Conservation (phyloP, 2,113 vertebrate genomes). For the Accipiter cooperii region DNA sequence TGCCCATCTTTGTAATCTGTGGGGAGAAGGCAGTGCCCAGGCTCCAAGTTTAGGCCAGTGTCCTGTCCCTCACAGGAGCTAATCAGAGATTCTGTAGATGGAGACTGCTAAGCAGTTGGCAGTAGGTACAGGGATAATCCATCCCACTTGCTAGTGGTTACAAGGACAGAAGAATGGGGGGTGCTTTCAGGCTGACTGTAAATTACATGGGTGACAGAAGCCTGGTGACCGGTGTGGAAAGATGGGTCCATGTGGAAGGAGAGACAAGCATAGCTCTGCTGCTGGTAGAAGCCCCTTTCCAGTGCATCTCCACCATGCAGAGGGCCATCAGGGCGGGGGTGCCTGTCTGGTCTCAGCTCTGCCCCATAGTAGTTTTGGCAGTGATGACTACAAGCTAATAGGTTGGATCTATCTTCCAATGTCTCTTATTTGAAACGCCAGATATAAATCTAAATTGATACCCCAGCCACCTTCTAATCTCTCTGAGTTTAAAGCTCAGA, state of each 20-base stretch:
- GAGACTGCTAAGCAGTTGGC: not conserved
- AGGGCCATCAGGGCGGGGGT: rapidly evolving
- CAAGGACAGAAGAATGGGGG: not conserved
- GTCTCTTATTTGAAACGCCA: not conserved
- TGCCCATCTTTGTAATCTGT: not conserved
- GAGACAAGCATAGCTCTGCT: not conserved
- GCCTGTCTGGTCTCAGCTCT: not conserved
- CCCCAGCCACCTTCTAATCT: not conserved
- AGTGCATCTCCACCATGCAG: not conserved
- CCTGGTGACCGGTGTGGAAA: not conserved
- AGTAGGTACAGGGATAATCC: not conserved
- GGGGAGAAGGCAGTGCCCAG: not conserved
- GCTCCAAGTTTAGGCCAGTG: not conserved
- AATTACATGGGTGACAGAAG: not conserved
- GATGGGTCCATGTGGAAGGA: not conserved
- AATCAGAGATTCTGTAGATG: not conserved
- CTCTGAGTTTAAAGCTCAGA: not conserved
- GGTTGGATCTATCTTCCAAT: not conserved
- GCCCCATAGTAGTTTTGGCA: not conserved
- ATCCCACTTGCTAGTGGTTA: not conserved
- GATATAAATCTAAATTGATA: not conserved
- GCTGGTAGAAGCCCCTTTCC: not conserved
- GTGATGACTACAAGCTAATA: not conserved
- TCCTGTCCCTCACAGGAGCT: not conserved
- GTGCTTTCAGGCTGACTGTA: not conserved